A percentile compares a stretch with the other conserved stretches of the same genome.
phyloP scores from a whole-genome alignment of 2,888 invertebrate genomes.

The Eilema griseolum region DNA sequence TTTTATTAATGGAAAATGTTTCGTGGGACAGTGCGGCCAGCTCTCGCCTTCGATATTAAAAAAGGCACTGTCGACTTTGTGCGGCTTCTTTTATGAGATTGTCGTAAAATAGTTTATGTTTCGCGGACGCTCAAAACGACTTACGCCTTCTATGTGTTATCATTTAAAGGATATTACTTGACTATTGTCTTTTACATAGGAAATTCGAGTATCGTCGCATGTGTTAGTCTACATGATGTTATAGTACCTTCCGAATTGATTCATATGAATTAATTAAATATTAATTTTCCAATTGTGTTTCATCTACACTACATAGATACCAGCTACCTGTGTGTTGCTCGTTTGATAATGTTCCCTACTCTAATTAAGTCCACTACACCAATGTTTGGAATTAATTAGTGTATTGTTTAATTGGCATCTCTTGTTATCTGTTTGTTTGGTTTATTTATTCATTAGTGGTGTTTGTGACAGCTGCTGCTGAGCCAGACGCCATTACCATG shows the following conservation, averaged over 20 bases:
- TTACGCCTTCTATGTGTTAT: conserved; percentile 47
- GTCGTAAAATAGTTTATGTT: conserved; percentile 77
- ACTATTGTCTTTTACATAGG: conserved; percentile 29
- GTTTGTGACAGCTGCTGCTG: conserved; percentile 80
- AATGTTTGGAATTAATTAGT: conserved; percentile 87
- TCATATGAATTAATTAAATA: conserved; percentile 58
- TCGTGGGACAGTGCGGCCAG: conserved; percentile 83
- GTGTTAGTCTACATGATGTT: not conserved
- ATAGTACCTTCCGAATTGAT: not conserved
- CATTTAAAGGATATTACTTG: conserved; percentile 35
- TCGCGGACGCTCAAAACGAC: conserved; percentile 52
- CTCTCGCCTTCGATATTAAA: conserved; percentile 84
- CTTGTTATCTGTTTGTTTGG: conserved; percentile 86
- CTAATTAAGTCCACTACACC: conserved; percentile 87
- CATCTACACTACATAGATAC: conserved; percentile 54
- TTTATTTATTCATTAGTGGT: conserved; percentile 86
- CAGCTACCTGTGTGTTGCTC: conserved; percentile 59
- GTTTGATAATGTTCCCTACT: conserved; percentile 75
- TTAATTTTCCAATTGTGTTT: conserved; percentile 62
- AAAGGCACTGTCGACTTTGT: conserved; percentile 76
- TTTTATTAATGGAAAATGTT: conserved; percentile 88
- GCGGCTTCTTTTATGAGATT: conserved; percentile 81
- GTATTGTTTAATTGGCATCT: conserved; percentile 87
- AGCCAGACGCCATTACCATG: conserved; percentile 63
- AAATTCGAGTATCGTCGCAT: not conserved